Evolutionary conservation across 1,140 invertebrate species (phyloP), one percentile per base, ranked within the genome.

Genomic region (Dolichoris vasculosae): DNA sequence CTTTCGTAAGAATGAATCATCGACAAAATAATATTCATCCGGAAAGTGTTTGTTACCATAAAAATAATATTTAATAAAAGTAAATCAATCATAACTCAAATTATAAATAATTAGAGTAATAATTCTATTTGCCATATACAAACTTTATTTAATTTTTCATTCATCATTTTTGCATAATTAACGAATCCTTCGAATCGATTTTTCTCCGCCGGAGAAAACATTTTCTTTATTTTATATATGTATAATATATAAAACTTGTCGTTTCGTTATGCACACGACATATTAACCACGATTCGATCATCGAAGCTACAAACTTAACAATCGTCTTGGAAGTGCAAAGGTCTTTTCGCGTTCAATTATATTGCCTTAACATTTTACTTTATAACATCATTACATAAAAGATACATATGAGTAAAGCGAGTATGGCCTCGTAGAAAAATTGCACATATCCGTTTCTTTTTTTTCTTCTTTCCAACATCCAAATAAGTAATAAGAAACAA

Each of bases 391-490:
- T 67, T 46, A 32, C 26, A 67, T 26, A 69, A 48, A 51, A 81
- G 20, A 64, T 63, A 80, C 64, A 85, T 51, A 55, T 76, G 79
- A 75, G 77, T 85, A 85, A 80, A 67, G 67, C 77, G 77, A 85
- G 55, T 82, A 86, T 86, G 80, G 84, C 84, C 84, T 82, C 79
- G 30, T 86, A 64, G 38, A 82, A 30, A 82, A 82, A 86, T 86
- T 86, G 84, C 84, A 86, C 84, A 64, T 75, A 86, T 86, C 79
- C 79, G 51, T 71, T 55, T 7, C 59, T 63, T 59, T 67, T n/a
- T 43, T 26, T 78, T n/a, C n/a, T 59, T 67, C 26, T 82, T 82
- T 51, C 30, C 51, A 82, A 51, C 23, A 82, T 55, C 48, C 13
- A 43, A 76, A n/a, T n/a, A 82, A 51, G 26, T 76, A 63, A 59